These are phyloP conservation scores for Pinna nobilis DNA, from an alignment of 1,140 invertebrate genomes.

Conservation along the genomic window DNA sequence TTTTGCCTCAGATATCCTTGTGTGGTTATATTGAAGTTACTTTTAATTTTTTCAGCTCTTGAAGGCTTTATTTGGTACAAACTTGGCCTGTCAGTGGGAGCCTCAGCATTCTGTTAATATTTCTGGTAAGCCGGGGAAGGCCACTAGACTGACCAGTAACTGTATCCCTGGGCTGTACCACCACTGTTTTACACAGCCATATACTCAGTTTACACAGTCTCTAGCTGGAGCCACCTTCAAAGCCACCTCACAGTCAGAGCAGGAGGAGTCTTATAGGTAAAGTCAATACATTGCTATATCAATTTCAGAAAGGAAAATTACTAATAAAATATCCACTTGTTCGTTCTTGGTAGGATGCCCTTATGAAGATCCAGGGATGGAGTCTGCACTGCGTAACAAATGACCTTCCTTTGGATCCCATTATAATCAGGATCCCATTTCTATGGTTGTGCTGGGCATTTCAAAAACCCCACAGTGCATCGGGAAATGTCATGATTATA, in stretches of 20 bases:
- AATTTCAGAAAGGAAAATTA: background rate
- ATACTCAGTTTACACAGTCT: conserved; percentile 74
- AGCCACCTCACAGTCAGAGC: conserved; percentile 58
- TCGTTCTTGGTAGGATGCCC: background rate
- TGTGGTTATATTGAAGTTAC: no score
- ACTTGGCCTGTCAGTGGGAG: conserved; percentile 82
- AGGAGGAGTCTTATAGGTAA: conserved; percentile 65
- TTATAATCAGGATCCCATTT: background rate
- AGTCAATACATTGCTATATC: background rate
- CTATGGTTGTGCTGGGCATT: background rate
- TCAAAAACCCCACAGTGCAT: no score
- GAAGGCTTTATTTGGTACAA: conserved; percentile 88
- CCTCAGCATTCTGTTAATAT: conserved; percentile 46
- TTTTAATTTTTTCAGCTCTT: conserved; percentile 78
- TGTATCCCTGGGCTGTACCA: conserved; percentile 74
- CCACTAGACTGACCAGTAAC: conserved; percentile 57
- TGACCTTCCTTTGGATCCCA: no score
- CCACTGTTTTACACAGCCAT: conserved; percentile 73
- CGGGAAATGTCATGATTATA: no score
- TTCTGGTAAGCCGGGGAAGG: conserved; percentile 56
- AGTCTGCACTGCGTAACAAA: no score
- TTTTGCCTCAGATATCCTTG: no score
- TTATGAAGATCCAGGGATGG: no score
- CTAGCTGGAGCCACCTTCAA: conserved; percentile 66
- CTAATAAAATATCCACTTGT: background rate